Evolutionary conservation across 2,113 vertebrate species (phyloP).

Genomic region (Anarhynchus alexandrinus): DNA sequence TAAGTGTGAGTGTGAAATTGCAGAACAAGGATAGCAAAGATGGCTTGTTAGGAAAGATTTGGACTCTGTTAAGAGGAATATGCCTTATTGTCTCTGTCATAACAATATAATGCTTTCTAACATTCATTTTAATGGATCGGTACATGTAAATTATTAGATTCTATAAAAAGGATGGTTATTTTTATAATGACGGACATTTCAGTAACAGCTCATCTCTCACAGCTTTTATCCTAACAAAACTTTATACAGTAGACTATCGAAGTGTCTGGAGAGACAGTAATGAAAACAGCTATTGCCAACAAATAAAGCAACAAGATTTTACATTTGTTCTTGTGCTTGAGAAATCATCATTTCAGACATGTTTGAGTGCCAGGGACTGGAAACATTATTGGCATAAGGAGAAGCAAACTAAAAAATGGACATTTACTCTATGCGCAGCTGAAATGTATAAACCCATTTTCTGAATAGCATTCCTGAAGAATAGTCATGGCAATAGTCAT

Average conservation of each 20-base stretch:
- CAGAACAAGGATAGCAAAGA: neutral
- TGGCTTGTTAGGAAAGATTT: neutral
- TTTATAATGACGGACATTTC: neutral
- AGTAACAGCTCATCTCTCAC: neutral
- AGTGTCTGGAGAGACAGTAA: neutral
- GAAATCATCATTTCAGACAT: neutral
- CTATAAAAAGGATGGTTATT: neutral
- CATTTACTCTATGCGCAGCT: neutral
- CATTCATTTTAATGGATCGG: neutral
- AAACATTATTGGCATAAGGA: neutral
- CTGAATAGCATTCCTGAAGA: neutral
- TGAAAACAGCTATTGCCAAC: neutral
- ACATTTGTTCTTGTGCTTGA: neutral
- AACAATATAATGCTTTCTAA: neutral
- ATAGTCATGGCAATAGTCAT: neutral
- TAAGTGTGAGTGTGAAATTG: neutral
- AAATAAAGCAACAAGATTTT: neutral
- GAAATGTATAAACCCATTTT: conserved; percentile 23
- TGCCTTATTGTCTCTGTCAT: neutral
- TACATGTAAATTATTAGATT: neutral
- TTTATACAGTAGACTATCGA: neutral
- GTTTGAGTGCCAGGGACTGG: neutral
- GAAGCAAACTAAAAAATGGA: neutral
- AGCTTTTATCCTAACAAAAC: neutral
- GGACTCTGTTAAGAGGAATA: neutral